These are phyloP conservation scores for Pachyrhynchus sulphureomaculatus DNA, from an alignment of 1,140 invertebrate genomes.

Conservation along the genomic window DNA sequence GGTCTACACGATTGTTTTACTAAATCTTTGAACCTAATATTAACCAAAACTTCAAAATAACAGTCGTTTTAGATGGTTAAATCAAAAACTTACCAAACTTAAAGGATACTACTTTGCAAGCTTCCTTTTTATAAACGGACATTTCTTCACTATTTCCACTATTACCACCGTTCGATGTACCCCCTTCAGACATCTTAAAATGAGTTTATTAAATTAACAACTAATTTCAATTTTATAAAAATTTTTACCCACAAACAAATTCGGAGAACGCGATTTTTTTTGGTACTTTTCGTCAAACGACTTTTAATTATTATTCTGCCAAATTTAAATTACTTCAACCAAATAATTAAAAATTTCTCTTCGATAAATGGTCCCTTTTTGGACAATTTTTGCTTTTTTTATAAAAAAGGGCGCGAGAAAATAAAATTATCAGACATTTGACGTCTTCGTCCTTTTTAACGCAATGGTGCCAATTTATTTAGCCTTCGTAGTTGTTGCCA, in stretches of 20 bases:
- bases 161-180: constrained; percentile 10
- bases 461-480: too few species aligned
- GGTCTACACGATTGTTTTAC: too few species aligned
- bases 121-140: constrained; percentile 30
- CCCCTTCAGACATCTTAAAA: constrained; percentile 30
- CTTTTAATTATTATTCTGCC: too few species aligned
- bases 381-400: background rate
- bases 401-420: background rate
- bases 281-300: background rate
- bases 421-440: background rate
- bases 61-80: too few species aligned
- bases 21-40: too few species aligned
- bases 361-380: background rate
- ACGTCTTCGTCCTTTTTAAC: background rate
- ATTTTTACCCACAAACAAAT: background rate
- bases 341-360: background rate
- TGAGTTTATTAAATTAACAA: background rate
- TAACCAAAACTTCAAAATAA: too few species aligned
- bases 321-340: too few species aligned
- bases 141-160: constrained; percentile 27
- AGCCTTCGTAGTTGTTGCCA: too few species aligned
- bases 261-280: background rate
- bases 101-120: constrained; percentile 31
- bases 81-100: constrained; percentile 31
- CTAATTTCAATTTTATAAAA: too few species aligned